These are phyloP conservation scores for Aleiodes alternator DNA, from an alignment of 2,888 invertebrate genomes.

Conservation along the genomic window DNA sequence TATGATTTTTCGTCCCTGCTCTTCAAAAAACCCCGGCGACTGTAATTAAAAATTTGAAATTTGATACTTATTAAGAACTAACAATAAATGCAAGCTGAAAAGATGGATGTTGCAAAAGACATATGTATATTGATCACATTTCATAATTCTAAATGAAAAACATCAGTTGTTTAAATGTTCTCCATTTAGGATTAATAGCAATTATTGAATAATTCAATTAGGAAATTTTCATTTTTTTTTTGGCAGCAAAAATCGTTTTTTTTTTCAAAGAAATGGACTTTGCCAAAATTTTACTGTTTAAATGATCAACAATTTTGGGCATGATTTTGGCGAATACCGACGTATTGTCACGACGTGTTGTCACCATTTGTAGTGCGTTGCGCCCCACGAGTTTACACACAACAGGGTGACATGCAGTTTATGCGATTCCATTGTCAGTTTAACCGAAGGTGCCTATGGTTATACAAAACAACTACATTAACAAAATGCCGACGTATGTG, in stretches of 20 bases:
- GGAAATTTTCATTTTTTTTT: background rate
- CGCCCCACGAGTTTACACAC: slow-evolving; percentile 72
- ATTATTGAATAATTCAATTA: too few species aligned
- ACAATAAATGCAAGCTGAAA: too few species aligned
- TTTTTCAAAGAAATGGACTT: background rate
- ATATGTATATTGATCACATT: too few species aligned
- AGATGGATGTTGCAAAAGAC: too few species aligned
- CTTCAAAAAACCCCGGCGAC: too few species aligned
- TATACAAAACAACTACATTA: slow-evolving; percentile 32
- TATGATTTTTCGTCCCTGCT: too few species aligned
- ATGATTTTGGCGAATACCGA: slow-evolving; percentile 61
- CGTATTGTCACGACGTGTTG: slow-evolving; percentile 67
- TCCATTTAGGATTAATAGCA: too few species aligned
- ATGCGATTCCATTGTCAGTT: slow-evolving; percentile 69
- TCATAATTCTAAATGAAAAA: too few species aligned
- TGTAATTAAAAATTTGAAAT: too few species aligned
- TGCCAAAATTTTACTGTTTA: slow-evolving; percentile 48
- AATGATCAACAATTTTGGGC: slow-evolving; percentile 51
- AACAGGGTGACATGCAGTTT: slow-evolving; percentile 71
- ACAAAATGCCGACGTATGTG: slow-evolving; percentile 31
- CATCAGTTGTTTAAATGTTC: too few species aligned
- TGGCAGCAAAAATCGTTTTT: background rate
- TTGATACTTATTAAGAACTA: too few species aligned
- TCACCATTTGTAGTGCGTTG: slow-evolving; percentile 70
- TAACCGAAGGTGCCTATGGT: slow-evolving; percentile 44